Evolutionary conservation across 2,797 vertebrate species (phyloP), one percentile per base, ranked within the genome.

Genomic region (Melanotaenia pygmaea): DNA sequence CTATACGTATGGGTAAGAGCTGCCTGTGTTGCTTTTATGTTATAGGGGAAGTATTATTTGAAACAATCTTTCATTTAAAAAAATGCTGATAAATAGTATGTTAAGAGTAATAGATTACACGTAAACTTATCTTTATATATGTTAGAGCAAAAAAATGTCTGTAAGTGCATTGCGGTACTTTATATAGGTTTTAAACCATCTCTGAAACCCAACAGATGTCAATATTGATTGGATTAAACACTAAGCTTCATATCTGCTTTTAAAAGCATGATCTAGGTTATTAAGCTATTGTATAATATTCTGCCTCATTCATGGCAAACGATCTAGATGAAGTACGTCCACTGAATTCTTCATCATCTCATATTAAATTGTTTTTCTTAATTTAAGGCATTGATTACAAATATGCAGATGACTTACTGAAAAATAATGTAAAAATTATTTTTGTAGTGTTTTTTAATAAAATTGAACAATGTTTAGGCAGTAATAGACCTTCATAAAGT

Each of bases 1-100:
- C 98, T 71, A 99, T 99, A 78, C 96, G 98, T 20, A 99, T 99
- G 98, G 98, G 98, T 99, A 86, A 92, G 89, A 71, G 0, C 13
- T 24, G 40, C 34, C 28, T 22, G 11, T 16, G 43, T 67, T 50
- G 50, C 2, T 57, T 14, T 34, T n/a, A 50, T 12, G 47, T 18
- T 26, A 2, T 12, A 53, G 22, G n/a, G 22, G 22, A 10, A 24
- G n/a, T 11, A 22, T 51, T 26, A 24, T 53, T n/a, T 53, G 20
- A 47, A 47, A n/a, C 20, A n/a, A 43, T 43, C 14, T 43, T 43
- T 43, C 16, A 43, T 16, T 43, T 34, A 40, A 40, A 43, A 26
- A 20, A 20, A 20, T 14, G 13, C 38, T 37, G 35, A 37, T 37
- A 37, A 11, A 40, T 40, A 40, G 13, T 40, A 13, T 40, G 38